Percentiles rank a stretch among this genome's conserved stretches.
Conservation (phyloP, 2,113 vertebrate genomes). For the Colistium nudipinnis region DNA sequence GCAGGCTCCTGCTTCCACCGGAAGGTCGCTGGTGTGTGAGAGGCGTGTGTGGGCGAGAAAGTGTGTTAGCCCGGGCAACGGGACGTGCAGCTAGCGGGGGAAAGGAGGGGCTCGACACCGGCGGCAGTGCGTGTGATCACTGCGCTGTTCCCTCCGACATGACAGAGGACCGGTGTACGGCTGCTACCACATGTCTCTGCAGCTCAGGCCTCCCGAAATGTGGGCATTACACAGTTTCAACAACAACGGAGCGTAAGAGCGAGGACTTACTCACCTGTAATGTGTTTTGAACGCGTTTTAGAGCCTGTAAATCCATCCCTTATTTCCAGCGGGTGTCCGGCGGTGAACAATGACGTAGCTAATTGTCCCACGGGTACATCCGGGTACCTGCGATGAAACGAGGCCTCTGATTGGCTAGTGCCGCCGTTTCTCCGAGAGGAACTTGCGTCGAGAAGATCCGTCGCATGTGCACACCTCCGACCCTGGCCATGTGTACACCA, state of each 20-base stretch:
- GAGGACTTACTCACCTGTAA: constrained; percentile 72
- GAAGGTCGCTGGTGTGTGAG: background rate
- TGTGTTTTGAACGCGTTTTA: constrained; percentile 76
- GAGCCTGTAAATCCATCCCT: constrained; percentile 82
- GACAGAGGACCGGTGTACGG: constrained; percentile 76
- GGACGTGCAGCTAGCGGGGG: constrained; percentile 18
- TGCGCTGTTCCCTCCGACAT: constrained; percentile 74
- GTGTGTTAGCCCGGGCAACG: background rate
- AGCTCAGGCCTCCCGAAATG: background rate
- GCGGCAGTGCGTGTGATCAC: constrained; percentile 48
- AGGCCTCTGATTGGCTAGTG: constrained; percentile 58
- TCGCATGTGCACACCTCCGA: constrained; percentile 58
- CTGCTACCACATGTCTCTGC: constrained; percentile 39
- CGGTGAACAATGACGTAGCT: constrained; percentile 89
- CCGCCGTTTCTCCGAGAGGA: constrained; percentile 25
- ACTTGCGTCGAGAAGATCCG: constrained; percentile 63
- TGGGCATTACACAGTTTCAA: background rate
- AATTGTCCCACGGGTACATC: constrained; percentile 84
- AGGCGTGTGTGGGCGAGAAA: too few species aligned
- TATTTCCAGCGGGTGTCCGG: constrained; percentile 84
- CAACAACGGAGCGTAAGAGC: background rate
- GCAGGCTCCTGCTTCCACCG: background rate
- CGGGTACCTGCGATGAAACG: constrained; percentile 78
- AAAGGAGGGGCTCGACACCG: constrained; percentile 80
- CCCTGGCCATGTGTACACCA: constrained; percentile 59